phyloP scores from a whole-genome alignment of 2,113 vertebrate species.

The Rhinoptilus africanus region DNA sequence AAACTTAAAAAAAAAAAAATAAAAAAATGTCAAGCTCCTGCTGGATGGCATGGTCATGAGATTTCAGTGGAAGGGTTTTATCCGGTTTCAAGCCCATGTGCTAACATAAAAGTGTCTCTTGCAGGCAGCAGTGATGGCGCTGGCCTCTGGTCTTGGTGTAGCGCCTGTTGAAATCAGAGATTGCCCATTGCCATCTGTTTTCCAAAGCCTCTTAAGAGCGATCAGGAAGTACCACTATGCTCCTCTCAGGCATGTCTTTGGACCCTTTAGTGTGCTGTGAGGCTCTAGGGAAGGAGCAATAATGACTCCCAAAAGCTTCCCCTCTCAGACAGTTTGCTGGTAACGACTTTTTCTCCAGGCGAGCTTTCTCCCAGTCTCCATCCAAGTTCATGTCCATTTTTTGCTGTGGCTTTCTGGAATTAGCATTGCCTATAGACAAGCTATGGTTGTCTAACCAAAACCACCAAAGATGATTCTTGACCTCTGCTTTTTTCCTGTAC shows the following conservation, averaged over 20 bases:
- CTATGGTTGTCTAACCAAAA: neutral
- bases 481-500: neutral
- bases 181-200: neutral
- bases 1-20: neutral
- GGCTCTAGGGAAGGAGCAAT: neutral
- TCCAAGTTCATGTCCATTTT: neutral
- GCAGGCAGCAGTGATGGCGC: rapidly evolving
- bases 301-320: neutral
- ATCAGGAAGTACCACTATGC: neutral
- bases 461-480: neutral
- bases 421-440: neutral
- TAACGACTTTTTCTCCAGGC: neutral
- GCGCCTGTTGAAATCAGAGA: neutral
- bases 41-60: neutral
- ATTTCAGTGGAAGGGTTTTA: neutral
- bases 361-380: neutral
- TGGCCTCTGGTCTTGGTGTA: neutral
- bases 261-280: neutral
- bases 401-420: neutral
- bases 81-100: neutral
- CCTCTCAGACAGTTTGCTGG: neutral
- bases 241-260: neutral
- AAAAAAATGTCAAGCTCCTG: neutral
- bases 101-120: neutral
- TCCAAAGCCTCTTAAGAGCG: neutral